Percentiles rank a stretch among this genome's conserved stretches.
Evolutionary conservation across 92 coral and sea anemone genomes (phyloP).

Genomic region (Isaurus tuberculatus): DNA sequence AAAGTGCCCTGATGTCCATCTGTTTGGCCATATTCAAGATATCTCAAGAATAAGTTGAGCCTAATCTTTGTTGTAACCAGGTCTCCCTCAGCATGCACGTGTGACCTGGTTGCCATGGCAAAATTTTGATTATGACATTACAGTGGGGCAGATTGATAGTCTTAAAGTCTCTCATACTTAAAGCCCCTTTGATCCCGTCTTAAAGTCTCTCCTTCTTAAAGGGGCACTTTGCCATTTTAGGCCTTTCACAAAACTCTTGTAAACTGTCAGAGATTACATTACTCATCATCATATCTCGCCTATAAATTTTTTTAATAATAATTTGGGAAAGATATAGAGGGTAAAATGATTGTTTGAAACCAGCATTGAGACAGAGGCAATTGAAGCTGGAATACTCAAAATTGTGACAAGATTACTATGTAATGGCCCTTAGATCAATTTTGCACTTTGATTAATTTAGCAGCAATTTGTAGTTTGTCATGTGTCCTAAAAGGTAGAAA

Average conservation of each 20-base stretch:
- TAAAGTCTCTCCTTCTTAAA: conserved; percentile 1
- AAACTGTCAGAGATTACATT: conserved; percentile 1
- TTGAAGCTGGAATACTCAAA: conserved; percentile 1
- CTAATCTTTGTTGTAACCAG: conserved; percentile 1
- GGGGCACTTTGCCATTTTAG: conserved; percentile 3
- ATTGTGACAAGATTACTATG: conserved; percentile 1
- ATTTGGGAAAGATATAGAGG: conserved; percentile 1
- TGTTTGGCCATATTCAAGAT: conserved; percentile 1
- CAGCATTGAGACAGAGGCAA: conserved; percentile 3
- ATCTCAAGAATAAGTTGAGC: conserved; percentile 1
- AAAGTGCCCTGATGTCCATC: conserved; percentile 3
- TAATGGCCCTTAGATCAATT: not conserved
- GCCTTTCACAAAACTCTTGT: conserved; percentile 2
- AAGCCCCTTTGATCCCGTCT: conserved; percentile 4
- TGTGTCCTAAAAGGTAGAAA: conserved; percentile 22
- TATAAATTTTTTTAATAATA: too few relatives aligned
- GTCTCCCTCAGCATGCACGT: not conserved
- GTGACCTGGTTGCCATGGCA: conserved; percentile 5
- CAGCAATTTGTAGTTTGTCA: conserved; percentile 1
- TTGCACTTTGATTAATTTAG: not conserved
- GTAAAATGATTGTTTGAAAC: not conserved
- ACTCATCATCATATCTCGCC: conserved; percentile 2
- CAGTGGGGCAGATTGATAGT: conserved; percentile 3
- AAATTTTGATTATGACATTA: not conserved
- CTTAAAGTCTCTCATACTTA: conserved; percentile 1